phyloP scores from a whole-genome alignment of 2,797 vertebrate species.

The Borostomias antarcticus region DNA sequence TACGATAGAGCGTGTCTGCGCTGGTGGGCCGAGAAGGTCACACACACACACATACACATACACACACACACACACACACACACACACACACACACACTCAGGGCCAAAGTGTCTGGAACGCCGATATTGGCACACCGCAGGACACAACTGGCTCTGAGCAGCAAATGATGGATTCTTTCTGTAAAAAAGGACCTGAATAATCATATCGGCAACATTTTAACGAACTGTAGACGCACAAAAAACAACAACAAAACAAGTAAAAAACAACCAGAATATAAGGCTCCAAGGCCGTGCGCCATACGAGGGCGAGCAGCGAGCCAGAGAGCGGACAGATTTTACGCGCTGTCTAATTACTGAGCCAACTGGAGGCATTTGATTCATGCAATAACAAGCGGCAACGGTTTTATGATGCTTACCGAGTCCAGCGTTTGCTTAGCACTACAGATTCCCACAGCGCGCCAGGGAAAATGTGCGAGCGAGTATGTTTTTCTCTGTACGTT shows the following conservation, averaged over 20 bases:
- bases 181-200: background rate
- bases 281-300: background rate
- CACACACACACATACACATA: conserved; percentile 29
- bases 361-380: conserved; percentile 34
- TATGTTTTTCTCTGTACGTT: conserved; percentile 10
- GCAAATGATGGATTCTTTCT: background rate
- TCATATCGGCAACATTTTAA: too few species aligned
- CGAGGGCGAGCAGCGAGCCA: background rate
- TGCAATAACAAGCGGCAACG: conserved; percentile 27
- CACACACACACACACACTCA: background rate
- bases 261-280: background rate
- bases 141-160: background rate
- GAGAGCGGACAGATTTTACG: conserved; percentile 20
- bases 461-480: conserved; percentile 21
- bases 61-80: conserved; percentile 6
- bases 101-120: too few species aligned
- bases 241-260: conserved; percentile 14
- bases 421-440: conserved; percentile 44
- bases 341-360: conserved; percentile 34
- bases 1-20: conserved; percentile 43
- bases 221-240: too few species aligned
- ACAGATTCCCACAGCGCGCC: conserved; percentile 37
- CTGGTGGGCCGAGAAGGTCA: conserved; percentile 20
- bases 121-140: too few species aligned
- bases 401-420: conserved; percentile 38